phyloP scores from a whole-genome alignment of 2,797 vertebrate genomes.

The Melanotaenia boesemani region DNA sequence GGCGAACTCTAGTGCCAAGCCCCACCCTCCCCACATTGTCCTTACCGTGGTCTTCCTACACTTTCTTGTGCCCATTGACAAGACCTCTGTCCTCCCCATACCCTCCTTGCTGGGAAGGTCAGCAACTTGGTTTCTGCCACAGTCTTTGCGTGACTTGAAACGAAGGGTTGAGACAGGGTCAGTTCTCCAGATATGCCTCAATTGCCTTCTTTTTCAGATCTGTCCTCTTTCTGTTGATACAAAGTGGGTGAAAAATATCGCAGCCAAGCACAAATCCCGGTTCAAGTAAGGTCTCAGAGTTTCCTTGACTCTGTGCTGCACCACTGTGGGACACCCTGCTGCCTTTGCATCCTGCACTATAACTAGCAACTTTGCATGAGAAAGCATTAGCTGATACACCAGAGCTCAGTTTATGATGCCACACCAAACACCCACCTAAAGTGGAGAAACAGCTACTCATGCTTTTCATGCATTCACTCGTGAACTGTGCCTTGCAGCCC shows the following conservation, averaged over 20 bases:
- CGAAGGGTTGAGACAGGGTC: constrained; percentile 57
- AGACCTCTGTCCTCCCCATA: constrained; percentile 70
- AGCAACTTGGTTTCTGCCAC: constrained; percentile 40
- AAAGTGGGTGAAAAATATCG: constrained; percentile 72
- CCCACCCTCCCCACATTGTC: constrained; percentile 84
- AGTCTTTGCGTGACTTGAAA: constrained; percentile 57
- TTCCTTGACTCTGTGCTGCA: constrained; percentile 17
- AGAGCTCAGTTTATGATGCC: constrained; percentile 54
- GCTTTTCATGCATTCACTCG: constrained; percentile 77
- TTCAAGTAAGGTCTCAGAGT: constrained; percentile 65
- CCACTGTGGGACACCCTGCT: constrained; percentile 28
- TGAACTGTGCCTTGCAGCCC: constrained; percentile 72
- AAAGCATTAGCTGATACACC: constrained; percentile 59
- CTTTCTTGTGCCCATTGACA: constrained; percentile 66
- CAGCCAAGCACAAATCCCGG: constrained; percentile 64
- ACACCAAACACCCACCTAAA: constrained; percentile 75
- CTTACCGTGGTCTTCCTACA: constrained; percentile 79
- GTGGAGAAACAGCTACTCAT: constrained; percentile 68
- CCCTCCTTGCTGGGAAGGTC: constrained; percentile 47
- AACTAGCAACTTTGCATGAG: constrained; percentile 29
- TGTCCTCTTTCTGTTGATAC: constrained; percentile 54
- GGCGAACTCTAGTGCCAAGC: constrained; percentile 81
- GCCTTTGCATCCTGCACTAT: constrained; percentile 33
- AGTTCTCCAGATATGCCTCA: constrained; percentile 33
- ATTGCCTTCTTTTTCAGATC: constrained; percentile 34